phyloP scores from a whole-genome alignment of 2,113 vertebrate genomes.

The Platysteira castanea region DNA sequence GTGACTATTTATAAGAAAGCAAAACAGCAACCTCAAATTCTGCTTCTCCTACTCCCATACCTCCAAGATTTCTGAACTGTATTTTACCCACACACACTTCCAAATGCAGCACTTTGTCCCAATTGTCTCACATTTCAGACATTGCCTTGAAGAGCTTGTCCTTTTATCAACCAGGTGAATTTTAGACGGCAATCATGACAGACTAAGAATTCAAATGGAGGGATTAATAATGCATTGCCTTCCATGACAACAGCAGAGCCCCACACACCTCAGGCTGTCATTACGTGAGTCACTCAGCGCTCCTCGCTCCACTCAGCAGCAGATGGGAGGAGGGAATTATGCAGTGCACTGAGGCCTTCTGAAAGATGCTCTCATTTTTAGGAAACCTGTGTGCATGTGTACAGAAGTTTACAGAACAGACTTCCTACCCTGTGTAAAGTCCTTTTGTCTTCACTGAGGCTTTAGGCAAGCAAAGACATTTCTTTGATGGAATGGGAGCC shows the following conservation, averaged over 20 bases:
- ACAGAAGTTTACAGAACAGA: background rate
- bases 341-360: background rate
- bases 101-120: background rate
- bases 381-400: background rate
- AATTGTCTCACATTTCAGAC: background rate
- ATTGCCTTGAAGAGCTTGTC: background rate
- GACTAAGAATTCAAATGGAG: background rate
- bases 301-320: background rate
- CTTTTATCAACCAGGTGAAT: background rate
- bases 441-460: background rate
- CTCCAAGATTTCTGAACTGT: background rate
- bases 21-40: background rate
- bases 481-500: background rate
- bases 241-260: background rate
- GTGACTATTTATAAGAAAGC: background rate
- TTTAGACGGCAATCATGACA: background rate
- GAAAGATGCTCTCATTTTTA: background rate
- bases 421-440: background rate
- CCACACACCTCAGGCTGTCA: background rate
- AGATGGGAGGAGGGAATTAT: background rate
- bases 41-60: background rate
- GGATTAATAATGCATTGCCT: constrained; percentile 34
- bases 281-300: background rate
- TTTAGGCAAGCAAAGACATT: background rate
- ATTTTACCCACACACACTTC: background rate